Base-by-base conservation (phyloP, 2,888 invertebrate species). In the Drosophila longiperda region DNA sequence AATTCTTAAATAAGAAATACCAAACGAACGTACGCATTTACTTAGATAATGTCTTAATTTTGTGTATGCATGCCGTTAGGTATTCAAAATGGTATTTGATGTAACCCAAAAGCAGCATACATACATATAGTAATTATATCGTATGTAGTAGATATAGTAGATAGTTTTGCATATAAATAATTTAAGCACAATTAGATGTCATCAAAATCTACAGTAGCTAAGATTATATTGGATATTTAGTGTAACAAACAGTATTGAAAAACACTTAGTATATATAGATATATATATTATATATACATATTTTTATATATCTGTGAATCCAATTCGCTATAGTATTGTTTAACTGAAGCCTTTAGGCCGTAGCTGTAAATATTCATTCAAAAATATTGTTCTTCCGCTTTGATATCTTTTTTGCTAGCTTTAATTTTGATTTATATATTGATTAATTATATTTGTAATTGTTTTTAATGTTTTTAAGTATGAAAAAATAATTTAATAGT, bases 121-220 rank as follows among this genome's bases (percentile, higher is more conserved):
- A 40, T 57, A 69, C 64, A 53, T 64, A 52, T 53, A 57, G 23
- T 48, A 68, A 55, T 48, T 66, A 63, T 26, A 49, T 60, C 58
- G 65, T 61, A 50, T 72, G 61, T 72, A 64, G 33, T 54, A 55
- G 36, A n/a, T 60, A 68, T 80, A 71, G 42, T 66, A 69, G 58
- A 76, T 73, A 67, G 68, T 33, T 45, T 68, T 59, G 49, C 59
- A 60, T 50, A 55, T 68, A 58, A 49, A 62, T 75, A 78, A 38
- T 78, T 73, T 64, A 87, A 87, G 87, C 89, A 87, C 87, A 87
- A 82, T 89, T 69, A 87, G 90, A 87, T 75, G 69, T 89, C 79
- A 73, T 86, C 78, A 89, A 90, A 87, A 87, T 80, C 89, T 87
- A 87, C 80, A 61, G 49, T 38, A 66, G 60, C 50, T 72, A 73